These are phyloP conservation scores for Dynastes grantii DNA, from an alignment of 2,888 invertebrate genomes.

Conservation along the genomic window DNA sequence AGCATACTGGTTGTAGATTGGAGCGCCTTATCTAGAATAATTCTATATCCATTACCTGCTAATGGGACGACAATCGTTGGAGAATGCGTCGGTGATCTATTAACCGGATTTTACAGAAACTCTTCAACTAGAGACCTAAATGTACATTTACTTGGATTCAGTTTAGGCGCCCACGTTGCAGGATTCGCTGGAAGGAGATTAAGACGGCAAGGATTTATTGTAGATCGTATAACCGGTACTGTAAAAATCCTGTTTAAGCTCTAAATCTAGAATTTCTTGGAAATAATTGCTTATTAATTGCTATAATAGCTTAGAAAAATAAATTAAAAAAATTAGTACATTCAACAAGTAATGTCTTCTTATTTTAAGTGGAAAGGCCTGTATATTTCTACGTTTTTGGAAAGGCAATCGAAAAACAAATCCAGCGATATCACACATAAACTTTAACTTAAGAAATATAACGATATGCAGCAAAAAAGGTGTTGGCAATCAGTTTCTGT, in stretches of 20 bases:
- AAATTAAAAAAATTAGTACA: neutral
- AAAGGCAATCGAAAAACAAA: too few species aligned
- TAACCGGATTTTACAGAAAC: conserved; percentile 66
- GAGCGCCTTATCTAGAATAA: conserved; percentile 62
- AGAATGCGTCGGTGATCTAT: conserved; percentile 69
- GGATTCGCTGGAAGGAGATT: conserved; percentile 66
- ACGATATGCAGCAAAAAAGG: too few species aligned
- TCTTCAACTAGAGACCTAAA: conserved; percentile 67
- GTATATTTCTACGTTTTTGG: too few species aligned
- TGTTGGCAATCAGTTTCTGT: too few species aligned
- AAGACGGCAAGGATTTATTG: conserved; percentile 68
- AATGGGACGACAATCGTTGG: conserved; percentile 71
- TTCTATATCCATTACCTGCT: conserved; percentile 65
- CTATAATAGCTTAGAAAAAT: neutral
- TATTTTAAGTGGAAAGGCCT: too few species aligned
- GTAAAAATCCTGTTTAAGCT: neutral
- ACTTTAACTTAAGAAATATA: too few species aligned
- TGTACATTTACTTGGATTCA: conserved; percentile 75
- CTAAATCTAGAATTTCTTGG: too few species aligned
- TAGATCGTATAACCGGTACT: conserved; percentile 77
- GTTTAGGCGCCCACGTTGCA: conserved; percentile 75
- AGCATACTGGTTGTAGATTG: conserved; percentile 74
- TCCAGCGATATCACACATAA: too few species aligned
- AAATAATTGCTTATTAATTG: neutral
- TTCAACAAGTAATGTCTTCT: too few species aligned